These are phyloP conservation scores for Theodoxus fluviatilis DNA, from an alignment of 2,888 invertebrate species.

Conservation along the genomic window DNA sequence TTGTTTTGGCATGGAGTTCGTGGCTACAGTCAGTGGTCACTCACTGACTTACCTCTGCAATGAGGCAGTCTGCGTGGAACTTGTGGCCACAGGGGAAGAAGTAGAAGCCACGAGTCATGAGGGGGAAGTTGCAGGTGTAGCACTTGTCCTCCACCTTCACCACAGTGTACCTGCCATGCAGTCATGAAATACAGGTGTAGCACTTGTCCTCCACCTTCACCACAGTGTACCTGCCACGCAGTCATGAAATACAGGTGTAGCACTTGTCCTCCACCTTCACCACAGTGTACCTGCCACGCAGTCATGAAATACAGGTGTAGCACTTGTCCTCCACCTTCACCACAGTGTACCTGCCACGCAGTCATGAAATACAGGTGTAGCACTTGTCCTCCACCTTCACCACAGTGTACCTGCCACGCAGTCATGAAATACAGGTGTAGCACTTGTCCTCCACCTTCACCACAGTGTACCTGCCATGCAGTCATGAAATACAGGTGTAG, in stretches of 20 bases:
- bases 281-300: slow-evolving; percentile 76
- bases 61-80: slow-evolving; percentile 92
- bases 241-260: slow-evolving; percentile 82
- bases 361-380: no score
- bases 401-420: no score
- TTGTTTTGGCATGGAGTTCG: no score
- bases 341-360: no score
- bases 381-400: no score
- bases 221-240: slow-evolving; percentile 76
- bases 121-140: slow-evolving; percentile 79
- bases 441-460: no score
- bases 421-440: no score
- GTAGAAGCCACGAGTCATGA: slow-evolving; percentile 88
- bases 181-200: slow-evolving; percentile 82
- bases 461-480: no score
- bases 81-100: slow-evolving; percentile 94
- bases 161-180: slow-evolving; percentile 72
- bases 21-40: no score
- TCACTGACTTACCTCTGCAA: slow-evolving; percentile 66
- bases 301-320: no score
- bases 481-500: no score
- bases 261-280: slow-evolving; percentile 84
- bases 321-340: no score
- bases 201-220: slow-evolving; percentile 84
- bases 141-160: slow-evolving; percentile 84